A percentile compares a stretch with the other conserved stretches of the same genome.
These are phyloP conservation scores for Semnopithecus entellus DNA, from an alignment of 2,113 vertebrate species.

Conservation along the genomic window DNA sequence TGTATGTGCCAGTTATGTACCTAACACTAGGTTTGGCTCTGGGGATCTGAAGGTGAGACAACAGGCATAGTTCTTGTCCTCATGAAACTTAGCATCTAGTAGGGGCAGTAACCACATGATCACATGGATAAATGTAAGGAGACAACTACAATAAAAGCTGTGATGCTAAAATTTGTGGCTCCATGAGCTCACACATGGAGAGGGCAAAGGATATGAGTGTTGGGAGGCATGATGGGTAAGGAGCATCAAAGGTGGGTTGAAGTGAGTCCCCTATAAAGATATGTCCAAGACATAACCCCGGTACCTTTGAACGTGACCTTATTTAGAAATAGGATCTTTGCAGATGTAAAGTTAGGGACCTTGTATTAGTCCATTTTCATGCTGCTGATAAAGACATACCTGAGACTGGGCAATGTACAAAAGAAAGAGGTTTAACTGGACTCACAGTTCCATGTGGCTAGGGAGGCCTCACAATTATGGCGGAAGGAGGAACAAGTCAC, in stretches of 20 bases:
- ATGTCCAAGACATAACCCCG: not conserved
- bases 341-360: too few relatives aligned
- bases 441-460: too few relatives aligned
- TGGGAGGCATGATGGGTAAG: not conserved
- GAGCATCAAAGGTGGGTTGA: not conserved
- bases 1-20: not conserved
- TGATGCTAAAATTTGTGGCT: not conserved
- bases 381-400: too few relatives aligned
- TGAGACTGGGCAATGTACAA: too few relatives aligned
- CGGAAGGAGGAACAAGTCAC: too few relatives aligned
- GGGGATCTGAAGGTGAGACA: not conserved
- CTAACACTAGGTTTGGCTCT: not conserved
- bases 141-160: not conserved
- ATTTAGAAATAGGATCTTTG: not conserved
- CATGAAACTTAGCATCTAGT: too few relatives aligned
- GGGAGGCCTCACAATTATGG: too few relatives aligned
- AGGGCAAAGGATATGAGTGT: accelerated
- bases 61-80: not conserved
- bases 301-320: not conserved
- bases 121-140: not conserved
- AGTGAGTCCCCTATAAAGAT: too few relatives aligned
- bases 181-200: not conserved
- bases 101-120: not conserved
- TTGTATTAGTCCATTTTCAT: too few relatives aligned
- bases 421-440: too few relatives aligned